A percentile compares a stretch with the other conserved stretches of the same genome.
Evolutionary conservation across 2,888 invertebrate species (phyloP).

Genomic region (Lepidocyrtinus sp.): DNA sequence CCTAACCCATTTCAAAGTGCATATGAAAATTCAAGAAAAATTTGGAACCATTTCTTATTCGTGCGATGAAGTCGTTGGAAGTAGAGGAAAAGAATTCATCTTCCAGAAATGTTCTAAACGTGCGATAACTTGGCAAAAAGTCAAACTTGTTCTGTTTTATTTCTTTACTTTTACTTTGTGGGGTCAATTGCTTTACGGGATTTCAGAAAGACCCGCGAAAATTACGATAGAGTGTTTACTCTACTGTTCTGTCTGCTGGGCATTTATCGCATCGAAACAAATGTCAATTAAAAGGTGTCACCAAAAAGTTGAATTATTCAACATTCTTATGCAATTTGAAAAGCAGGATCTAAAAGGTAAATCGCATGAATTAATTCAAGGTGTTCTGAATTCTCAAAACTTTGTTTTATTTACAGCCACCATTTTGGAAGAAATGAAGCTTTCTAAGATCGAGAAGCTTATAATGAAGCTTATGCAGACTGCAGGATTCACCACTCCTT

Average conservation of each 20-base stretch:
- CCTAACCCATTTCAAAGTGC: slow-evolving; percentile 19
- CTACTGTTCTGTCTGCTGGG: slow-evolving; percentile 7
- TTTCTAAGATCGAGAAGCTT: slow-evolving; percentile 6
- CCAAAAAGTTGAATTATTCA: slow-evolving; percentile 5
- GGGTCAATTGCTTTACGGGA: slow-evolving; percentile 22
- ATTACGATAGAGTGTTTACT: slow-evolving; percentile 28
- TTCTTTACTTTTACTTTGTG: not conserved
- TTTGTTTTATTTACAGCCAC: not conserved
- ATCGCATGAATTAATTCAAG: not conserved
- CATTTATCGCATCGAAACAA: slow-evolving; percentile 17
- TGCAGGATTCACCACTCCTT: slow-evolving; percentile 19
- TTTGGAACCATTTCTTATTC: slow-evolving; percentile 12
- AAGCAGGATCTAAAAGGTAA: slow-evolving; percentile 24
- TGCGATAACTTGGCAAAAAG: slow-evolving; percentile 13
- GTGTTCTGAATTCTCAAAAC: not conserved
- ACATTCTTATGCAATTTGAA: slow-evolving; percentile 31
- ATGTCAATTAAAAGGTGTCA: not conserved
- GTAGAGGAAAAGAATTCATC: too few species aligned
- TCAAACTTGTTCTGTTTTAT: not conserved
- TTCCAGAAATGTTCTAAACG: not conserved
- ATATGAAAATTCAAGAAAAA: slow-evolving; percentile 26
- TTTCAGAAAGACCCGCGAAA: not conserved
- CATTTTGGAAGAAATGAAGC: not conserved
- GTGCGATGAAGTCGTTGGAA: not conserved
- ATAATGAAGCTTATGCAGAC: slow-evolving; percentile 25